Base-by-base conservation (phyloP, 2,888 invertebrate species). In the Prionchulus punctatus region DNA sequence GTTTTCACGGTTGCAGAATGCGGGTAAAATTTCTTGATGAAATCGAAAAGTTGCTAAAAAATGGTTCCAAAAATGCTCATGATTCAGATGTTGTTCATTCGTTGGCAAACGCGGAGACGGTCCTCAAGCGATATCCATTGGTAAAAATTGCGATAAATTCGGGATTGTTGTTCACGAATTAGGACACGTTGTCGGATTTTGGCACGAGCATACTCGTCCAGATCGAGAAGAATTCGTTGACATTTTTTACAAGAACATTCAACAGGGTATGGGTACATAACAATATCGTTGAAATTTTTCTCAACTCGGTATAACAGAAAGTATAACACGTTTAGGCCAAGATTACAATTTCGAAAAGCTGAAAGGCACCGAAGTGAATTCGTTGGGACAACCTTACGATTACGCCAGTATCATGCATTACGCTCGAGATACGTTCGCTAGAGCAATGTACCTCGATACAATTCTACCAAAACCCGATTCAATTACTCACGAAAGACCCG, bases 311-410 rank as follows among this genome's bases (percentile, higher is more conserved):
- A 12, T 12, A 36, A 36, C 7, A 7, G 7, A 36, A 12, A 36
- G 36, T 36, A 36, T 36, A 12, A 18, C 36, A 56, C 25, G 64
- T 67, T 57, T 75, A 89, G 94, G 94, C 52, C 96, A 98, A 77
- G 94, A 96, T 72, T 98, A 98, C 76, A 98, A 98, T 75, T 98
- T 98, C 76, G 96, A 98, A 75, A 94, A 92, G 75, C 75, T 94
- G 55, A 88, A 90, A 43, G 82, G 85, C n/a, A 89, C 88, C 64
- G 96, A 98, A 74, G 96, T 98, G n/a, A 88, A 96, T 71, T 94
- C 94, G 0, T 76, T 96, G 49, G 92, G 90, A 0, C 82, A 91
- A 65, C 84, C 85, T 0, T 98, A 98, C 69, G 96, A 92, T 73
- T 98, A 90, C 68, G 91, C 90, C 68, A 56, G 59, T 25, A 96